These are phyloP conservation scores for Equus quagga DNA, from an alignment of 2,113 vertebrate genomes.

Conservation along the genomic window DNA sequence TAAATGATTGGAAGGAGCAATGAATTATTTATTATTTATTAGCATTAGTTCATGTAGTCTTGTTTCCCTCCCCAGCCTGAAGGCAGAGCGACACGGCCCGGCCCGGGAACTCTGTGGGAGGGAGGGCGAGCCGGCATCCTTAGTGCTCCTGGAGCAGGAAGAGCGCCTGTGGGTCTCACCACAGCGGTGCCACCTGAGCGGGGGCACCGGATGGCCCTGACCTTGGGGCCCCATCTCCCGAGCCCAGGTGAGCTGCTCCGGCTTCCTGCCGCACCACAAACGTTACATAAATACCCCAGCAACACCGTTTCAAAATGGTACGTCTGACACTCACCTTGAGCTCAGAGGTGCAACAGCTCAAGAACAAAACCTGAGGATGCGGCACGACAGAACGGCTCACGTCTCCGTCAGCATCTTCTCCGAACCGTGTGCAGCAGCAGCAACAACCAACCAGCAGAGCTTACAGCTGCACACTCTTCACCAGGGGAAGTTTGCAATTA, in stretches of 20 bases:
- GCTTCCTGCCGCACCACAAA: fast-evolving
- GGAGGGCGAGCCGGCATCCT: fast-evolving
- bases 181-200: fast-evolving
- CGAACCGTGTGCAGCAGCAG: fast-evolving
- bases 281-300: not conserved
- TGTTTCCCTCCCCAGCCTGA: not conserved
- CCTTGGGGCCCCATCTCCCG: fast-evolving
- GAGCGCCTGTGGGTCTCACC: fast-evolving
- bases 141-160: not conserved
- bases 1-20: not conserved
- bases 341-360: not conserved
- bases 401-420: slow-evolving; percentile 55
- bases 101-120: fast-evolving
- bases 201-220: fast-evolving
- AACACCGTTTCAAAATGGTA: slow-evolving; percentile 36
- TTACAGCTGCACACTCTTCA: not conserved
- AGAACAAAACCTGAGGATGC: not conserved
- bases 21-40: not conserved
- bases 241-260: fast-evolving
- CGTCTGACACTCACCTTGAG: slow-evolving; percentile 61
- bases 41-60: fast-evolving
- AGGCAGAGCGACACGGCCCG: fast-evolving
- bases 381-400: not conserved
- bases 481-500: not conserved
- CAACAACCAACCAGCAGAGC: not conserved